These are phyloP conservation scores for Zosterops pallidus DNA, from an alignment of 2,113 vertebrate species.

Conservation along the genomic window DNA sequence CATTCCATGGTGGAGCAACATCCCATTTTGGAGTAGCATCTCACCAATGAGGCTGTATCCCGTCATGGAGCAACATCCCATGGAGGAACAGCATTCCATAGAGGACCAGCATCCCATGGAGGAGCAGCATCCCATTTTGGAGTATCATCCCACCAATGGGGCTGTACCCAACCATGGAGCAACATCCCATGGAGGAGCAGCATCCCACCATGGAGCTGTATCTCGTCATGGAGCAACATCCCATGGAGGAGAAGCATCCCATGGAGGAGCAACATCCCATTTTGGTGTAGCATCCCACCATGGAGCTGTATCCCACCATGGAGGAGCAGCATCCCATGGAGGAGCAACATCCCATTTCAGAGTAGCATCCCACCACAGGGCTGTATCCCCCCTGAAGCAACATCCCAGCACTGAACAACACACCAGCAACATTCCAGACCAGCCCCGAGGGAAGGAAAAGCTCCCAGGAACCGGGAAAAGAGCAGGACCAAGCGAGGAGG, in stretches of 20 bases:
- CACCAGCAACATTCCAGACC: not conserved
- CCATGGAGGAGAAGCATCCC: not conserved
- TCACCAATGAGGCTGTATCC: not conserved
- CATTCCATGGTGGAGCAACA: rapidly evolving
- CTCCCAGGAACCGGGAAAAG: not conserved
- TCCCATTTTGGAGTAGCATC: not conserved
- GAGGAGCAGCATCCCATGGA: not conserved
- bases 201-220: not conserved
- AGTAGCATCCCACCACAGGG: rapidly evolving
- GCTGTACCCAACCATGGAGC: rapidly evolving
- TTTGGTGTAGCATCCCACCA: not conserved
- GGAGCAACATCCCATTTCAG: not conserved
- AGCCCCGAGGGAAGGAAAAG: not conserved
- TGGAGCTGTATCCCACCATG: not conserved
- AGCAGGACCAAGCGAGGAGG: not conserved
- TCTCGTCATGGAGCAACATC: not conserved
- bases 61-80: not conserved
- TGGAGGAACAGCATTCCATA: rapidly evolving
- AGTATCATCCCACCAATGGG: not conserved
- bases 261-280: not conserved
- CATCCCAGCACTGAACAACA: not conserved
- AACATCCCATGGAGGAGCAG: not conserved
- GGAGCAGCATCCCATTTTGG: rapidly evolving
- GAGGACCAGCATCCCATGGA: not conserved
- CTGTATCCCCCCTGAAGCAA: not conserved